Evolutionary conservation across 53 echinoderm and acorn worm genomes (phyloP), one percentile per base, ranked within the genome.

Genomic region (Echinometra lucunter): DNA sequence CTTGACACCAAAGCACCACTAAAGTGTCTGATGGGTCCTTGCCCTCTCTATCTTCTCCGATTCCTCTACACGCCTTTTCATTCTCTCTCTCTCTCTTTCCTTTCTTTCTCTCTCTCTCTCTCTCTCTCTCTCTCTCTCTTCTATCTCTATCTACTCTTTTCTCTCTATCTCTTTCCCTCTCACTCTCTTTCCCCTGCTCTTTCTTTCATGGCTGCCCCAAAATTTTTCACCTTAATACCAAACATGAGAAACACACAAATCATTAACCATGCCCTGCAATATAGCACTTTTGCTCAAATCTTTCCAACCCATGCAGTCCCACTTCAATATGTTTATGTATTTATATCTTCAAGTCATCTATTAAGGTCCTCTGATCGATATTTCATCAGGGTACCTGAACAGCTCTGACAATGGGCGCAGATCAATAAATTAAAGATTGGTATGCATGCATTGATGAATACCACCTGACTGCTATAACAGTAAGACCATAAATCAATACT

Each of bases 391-490:
- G 28, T n/a, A n/a, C 47, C 45, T 12, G 85, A 49, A 85, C 30
- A 30, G 85, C 45, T 85, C 28, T 1, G 85, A 85, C 85, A 85
- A 85, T 85, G 49, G 85, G n/a, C 15, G 1, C n/a, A 13, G 49
- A 85, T 85, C 85, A 85, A 85, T 85, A 85, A 85, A 85, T 85
- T 45, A 85, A 85, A 85, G 85, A 85, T 85, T 49, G 85, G 85
- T 85, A 47, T 85, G 85, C 85, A n/a, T 28, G 30, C 49, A 85
- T 85, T 85, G 85, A 85, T n/a, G 85, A 85, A 85, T 27, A 47
- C 85, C 85, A 85, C 85, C 85, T 85, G 85, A 85, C 49, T 0
- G 85, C 49, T 85, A 85, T 85, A 85, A 85, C 47, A 85, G 85
- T 45, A 49, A 85, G 85, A 85, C 49, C 49, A 85, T 85, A 85